Base-by-base conservation (phyloP, 2,888 invertebrate genomes). In the Tenthredo amoena region DNA sequence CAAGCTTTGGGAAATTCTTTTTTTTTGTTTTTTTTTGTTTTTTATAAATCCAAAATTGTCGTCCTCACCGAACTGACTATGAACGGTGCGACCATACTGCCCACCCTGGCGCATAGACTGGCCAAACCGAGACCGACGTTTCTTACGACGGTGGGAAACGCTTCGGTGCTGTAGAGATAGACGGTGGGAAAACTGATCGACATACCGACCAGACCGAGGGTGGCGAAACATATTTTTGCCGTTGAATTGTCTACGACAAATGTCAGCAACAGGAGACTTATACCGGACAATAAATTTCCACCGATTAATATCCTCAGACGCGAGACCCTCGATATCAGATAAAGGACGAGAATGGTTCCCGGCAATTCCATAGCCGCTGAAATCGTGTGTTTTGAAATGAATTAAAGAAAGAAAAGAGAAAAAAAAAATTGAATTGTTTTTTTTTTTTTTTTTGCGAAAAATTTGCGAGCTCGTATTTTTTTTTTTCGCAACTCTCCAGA, bases 131-230 rank as follows among this genome's bases (percentile, higher is more conserved):
- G 96, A 0, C 98, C 98, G 50, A 97, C 96, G 91, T 98, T 98
- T 81, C 99, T 95, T 0, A 98, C 96, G 6, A 98, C 97, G 0
- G 99, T 99, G 0, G 99, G 98, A 92, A 98, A 98, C 21, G 98
- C 94, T 94, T 99, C 99, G 0, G 98, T 97, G 0, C 97, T 97
- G 92, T 97, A 98, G 10, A 98, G 95, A 92, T 98, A 99, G 10
- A 97, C 96, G 1, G 97, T 97, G 4, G 98, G 97, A 91, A 98
- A 99, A 9, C 97, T 96, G 82, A 98, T 95, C 26, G 97, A 96
- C 93, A 97, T 96, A 15, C 98, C 97, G 90, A 97, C 96, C 85
- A 98, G 96, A 0, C 97, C 97, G 50, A 96, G 91, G 86, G 96
- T 96, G 34, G 97, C 97, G 55, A 98, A 95, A 9, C 95, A 93